Conservation (phyloP, 2,888 invertebrate species). For the Mimachlamys varia region DNA sequence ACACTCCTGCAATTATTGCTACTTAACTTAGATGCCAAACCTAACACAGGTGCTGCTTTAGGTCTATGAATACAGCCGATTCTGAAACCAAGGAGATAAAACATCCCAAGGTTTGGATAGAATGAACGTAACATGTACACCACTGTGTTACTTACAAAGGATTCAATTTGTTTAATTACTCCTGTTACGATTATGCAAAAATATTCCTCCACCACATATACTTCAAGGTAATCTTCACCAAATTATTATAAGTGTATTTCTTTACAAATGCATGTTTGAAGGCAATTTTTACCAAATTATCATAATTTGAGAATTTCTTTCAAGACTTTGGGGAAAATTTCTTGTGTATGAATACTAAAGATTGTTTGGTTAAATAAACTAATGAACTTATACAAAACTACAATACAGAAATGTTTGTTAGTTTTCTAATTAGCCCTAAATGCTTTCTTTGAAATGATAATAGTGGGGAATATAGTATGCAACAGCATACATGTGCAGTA, state of each 20-base stretch:
- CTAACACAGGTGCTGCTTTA: background rate
- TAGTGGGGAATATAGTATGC: too few species aligned
- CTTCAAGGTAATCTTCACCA: background rate
- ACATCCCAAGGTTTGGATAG: background rate
- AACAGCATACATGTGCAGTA: too few species aligned
- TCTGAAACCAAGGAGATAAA: background rate
- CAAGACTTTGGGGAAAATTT: background rate
- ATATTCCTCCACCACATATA: background rate
- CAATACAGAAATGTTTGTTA: too few species aligned
- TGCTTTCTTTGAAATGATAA: too few species aligned
- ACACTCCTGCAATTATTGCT: background rate
- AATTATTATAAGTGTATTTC: background rate
- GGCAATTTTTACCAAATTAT: background rate
- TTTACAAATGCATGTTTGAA: background rate
- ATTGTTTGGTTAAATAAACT: too few species aligned
- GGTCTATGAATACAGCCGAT: background rate
- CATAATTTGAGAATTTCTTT: background rate
- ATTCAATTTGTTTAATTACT: conserved; percentile 2
- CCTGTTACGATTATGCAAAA: background rate
- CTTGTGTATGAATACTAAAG: too few species aligned
- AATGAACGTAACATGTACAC: background rate
- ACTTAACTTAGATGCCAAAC: background rate
- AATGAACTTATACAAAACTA: too few species aligned
- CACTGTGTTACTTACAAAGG: background rate
- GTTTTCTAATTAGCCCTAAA: too few species aligned